Conservation (phyloP, 2,888 invertebrate genomes). For the Scrobipalpa atriplicella region DNA sequence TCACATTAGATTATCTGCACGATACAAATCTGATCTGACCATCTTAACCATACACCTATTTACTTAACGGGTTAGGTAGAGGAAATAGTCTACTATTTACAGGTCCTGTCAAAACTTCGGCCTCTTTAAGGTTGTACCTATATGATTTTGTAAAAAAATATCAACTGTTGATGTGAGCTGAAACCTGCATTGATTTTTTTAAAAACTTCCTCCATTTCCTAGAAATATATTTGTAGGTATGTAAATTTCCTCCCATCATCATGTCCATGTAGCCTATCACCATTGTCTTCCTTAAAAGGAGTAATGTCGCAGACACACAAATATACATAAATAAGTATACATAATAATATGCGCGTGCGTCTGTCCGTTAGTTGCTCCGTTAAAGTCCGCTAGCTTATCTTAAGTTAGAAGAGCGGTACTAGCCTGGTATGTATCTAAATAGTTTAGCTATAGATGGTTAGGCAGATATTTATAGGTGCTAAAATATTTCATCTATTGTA, state of each 20-base stretch:
- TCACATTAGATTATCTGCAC: not conserved
- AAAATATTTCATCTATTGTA: too few relatives aligned
- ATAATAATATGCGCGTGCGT: not conserved
- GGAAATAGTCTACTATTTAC: too few relatives aligned
- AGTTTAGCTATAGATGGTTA: constrained; percentile 7
- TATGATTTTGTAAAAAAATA: too few relatives aligned
- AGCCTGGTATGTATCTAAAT: not conserved
- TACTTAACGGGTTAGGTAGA: too few relatives aligned
- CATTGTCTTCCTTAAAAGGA: not conserved
- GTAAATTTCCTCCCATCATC: too few relatives aligned
- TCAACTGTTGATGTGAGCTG: too few relatives aligned
- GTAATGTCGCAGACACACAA: not conserved
- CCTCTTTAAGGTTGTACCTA: too few relatives aligned
- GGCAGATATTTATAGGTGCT: too few relatives aligned
- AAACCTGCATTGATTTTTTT: too few relatives aligned
- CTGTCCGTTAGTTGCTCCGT: constrained; percentile 18
- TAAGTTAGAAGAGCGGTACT: not conserved
- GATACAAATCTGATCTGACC: not conserved
- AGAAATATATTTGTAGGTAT: too few relatives aligned
- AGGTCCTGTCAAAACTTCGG: too few relatives aligned
- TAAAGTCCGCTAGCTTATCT: constrained; percentile 10
- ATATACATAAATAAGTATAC: not conserved
- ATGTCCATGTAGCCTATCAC: not conserved
- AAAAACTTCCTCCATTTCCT: too few relatives aligned
- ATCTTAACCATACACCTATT: not conserved